Evolutionary conservation across 2,888 invertebrate genomes (phyloP).

Genomic region (Clepsis dumicolana): DNA sequence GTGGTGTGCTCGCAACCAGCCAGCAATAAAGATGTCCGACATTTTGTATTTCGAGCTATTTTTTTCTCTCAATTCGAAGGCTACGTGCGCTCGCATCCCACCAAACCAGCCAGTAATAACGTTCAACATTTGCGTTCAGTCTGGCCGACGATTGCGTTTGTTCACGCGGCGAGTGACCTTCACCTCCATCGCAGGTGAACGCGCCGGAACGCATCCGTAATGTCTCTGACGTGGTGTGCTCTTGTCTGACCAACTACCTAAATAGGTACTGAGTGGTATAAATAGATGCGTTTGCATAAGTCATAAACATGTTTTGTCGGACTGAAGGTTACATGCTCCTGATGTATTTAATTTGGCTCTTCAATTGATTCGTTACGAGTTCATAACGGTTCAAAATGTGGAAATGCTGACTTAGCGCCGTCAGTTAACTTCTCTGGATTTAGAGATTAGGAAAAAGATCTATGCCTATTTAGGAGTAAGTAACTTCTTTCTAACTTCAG

Average conservation of each 20-base stretch:
- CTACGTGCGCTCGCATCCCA: neutral
- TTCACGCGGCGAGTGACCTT: constrained; percentile 74
- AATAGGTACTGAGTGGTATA: constrained; percentile 9
- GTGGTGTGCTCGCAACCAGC: neutral
- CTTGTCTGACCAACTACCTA: constrained; percentile 35
- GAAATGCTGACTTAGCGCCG: neutral
- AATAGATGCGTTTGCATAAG: constrained; percentile 16
- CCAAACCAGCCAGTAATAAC: constrained; percentile 7
- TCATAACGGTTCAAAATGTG: neutral
- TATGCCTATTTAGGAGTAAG: too few species aligned
- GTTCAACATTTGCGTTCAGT: constrained; percentile 18
- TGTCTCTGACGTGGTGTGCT: constrained; percentile 45
- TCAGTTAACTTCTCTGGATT: too few species aligned
- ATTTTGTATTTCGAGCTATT: neutral
- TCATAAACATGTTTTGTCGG: constrained; percentile 27
- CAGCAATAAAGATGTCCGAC: too few species aligned
- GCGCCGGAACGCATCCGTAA: constrained; percentile 62
- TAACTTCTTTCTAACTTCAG: too few species aligned
- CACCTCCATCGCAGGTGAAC: constrained; percentile 81
- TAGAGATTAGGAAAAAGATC: too few species aligned
- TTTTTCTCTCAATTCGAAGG: constrained; percentile 2
- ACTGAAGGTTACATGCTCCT: constrained; percentile 21
- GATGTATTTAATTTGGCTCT: constrained; percentile 4
- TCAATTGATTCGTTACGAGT: neutral
- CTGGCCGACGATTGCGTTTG: constrained; percentile 50